Evolutionary conservation across 2,797 vertebrate species (phyloP).

Genomic region (Neosilurus mollespiculum): DNA sequence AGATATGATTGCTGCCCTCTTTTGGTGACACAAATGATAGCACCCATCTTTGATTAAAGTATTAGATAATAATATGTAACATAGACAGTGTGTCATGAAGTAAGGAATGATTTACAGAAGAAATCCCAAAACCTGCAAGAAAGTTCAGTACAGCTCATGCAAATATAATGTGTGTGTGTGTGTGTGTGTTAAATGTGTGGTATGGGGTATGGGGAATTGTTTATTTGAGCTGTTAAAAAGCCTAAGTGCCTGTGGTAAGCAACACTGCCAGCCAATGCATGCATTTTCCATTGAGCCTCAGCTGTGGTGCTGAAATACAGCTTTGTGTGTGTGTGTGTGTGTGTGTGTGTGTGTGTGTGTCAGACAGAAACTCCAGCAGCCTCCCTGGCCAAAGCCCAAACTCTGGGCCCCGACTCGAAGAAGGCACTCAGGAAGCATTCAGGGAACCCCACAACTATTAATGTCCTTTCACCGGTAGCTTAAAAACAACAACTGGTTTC

Average conservation of each 20-base stretch:
- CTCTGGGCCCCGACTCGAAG: slow-evolving; percentile 41
- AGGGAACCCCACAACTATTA: slow-evolving; percentile 66
- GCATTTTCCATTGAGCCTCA: slow-evolving; percentile 50
- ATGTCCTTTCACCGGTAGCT: slow-evolving; percentile 60
- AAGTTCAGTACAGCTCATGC: not conserved
- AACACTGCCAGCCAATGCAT: slow-evolving; percentile 50
- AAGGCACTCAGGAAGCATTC: slow-evolving; percentile 56
- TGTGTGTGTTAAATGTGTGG: slow-evolving; percentile 33
- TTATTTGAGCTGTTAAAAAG: slow-evolving; percentile 48
- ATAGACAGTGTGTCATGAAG: not conserved
- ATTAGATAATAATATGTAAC: not conserved
- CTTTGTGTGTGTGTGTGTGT: slow-evolving; percentile 27
- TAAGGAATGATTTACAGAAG: not conserved
- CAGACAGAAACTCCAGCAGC: slow-evolving; percentile 38
- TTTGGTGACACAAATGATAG: slow-evolving; percentile 47
- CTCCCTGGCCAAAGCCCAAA: slow-evolving; percentile 43
- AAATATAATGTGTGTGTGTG: slow-evolving; percentile 8
- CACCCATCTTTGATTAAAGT: not conserved
- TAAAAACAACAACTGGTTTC: slow-evolving; percentile 63
- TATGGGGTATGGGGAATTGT: slow-evolving; percentile 38
- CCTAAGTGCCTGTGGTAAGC: slow-evolving; percentile 48
- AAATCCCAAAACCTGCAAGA: slow-evolving; percentile 6
- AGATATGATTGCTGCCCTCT: slow-evolving; percentile 48
- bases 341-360: slow-evolving; percentile 44
- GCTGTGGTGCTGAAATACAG: slow-evolving; percentile 50